Conservation (phyloP, 2,113 vertebrate genomes). For the Ceyx melanurus region DNA sequence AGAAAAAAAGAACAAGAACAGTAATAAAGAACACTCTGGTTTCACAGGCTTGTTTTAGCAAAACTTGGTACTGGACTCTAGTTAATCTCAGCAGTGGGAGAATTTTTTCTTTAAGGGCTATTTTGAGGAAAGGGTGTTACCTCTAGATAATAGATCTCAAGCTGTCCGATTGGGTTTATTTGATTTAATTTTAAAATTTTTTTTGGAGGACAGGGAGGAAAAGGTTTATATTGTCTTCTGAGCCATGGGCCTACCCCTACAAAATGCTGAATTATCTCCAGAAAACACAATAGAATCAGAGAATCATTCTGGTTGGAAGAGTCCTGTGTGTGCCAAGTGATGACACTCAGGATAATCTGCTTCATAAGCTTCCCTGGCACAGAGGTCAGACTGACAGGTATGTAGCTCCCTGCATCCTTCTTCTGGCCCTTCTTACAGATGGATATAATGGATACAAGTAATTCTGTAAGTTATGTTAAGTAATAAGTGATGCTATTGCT, state of each 20-base stretch:
- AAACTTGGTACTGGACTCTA: neutral
- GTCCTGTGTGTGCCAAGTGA: no score
- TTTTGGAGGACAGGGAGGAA: neutral
- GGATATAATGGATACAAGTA: neutral
- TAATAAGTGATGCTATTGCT: neutral
- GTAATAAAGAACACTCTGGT: neutral
- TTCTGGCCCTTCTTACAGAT: neutral
- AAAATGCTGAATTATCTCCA: neutral
- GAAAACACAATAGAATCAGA: neutral
- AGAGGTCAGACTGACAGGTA: neutral
- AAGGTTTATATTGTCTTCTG: neutral
- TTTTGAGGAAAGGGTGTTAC: neutral
- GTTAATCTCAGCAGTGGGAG: neutral
- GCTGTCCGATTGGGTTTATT: neutral
- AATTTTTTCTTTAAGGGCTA: neutral
- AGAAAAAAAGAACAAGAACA: neutral
- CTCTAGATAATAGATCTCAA: neutral
- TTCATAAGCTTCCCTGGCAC: neutral
- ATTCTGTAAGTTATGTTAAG: no score
- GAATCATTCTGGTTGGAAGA: neutral
- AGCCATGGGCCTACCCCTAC: neutral
- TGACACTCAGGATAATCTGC: neutral
- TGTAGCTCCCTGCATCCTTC: neutral
- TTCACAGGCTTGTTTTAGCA: neutral
- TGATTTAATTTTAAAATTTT: neutral